Base-by-base conservation (phyloP, 2,797 vertebrate species). In the Bovichtus variegatus region DNA sequence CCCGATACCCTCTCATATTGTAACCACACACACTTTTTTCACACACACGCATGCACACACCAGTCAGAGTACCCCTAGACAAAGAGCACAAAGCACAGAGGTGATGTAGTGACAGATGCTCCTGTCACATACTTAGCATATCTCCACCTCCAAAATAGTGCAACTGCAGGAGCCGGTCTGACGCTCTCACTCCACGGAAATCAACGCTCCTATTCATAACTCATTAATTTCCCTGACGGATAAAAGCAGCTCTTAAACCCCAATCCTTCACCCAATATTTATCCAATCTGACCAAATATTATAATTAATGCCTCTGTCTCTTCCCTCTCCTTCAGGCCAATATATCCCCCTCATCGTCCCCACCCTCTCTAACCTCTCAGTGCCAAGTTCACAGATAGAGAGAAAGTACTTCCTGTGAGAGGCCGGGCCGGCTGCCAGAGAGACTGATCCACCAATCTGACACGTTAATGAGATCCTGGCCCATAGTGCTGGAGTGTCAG, bases 401-500 rank as follows among this genome's bases (percentile, higher is more conserved):
- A 93, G 90, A 92, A 91, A 91, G 88, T 91, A 90, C 90, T 93
- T 92, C 94, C 95, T 92, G 84, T 71, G 90, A 86, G 88, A 92
- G 91, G 94, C 92, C 71, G 94, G 96, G 96, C 96, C 74, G 64
- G 41, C 91, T 96, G 97, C 97, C 97, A 98, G 95, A 93, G 88
- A 93, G 93, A 92, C 91, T 92, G 90, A 94, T 94, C 92, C 95
- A 93, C 95, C 95, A 96, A 96, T 97, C 96, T 96, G 95, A 97
- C 97, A 97, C 96, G 96, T 96, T 98, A 98, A 98, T 98, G 95
- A 95, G 95, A 93, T 93, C 92, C 94, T 95, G 95, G 96, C 95
- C 96, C 84, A 84, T 79, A 89, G 95, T 93, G 91, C 93, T 51
- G 59, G 76, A 94, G 96, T 97, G 97, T 96, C 96, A 95, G 87